Conservation (phyloP, 2,888 invertebrate genomes). For the Nebria brevicollis region DNA sequence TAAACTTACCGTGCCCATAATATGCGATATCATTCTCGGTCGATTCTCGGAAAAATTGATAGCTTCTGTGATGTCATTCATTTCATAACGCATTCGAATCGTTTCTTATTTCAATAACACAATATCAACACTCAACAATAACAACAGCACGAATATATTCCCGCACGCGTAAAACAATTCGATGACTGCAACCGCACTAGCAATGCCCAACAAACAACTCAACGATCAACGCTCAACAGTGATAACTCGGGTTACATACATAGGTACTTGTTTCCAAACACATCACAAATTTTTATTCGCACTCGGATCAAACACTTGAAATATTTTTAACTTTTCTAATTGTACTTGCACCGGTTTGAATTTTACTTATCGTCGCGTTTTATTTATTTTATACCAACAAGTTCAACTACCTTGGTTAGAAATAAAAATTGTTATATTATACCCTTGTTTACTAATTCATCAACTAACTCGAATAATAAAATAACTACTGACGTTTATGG, state of each 20-base stretch:
- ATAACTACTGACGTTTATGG: background rate
- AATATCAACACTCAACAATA: background rate
- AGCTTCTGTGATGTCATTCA: conserved; percentile 32
- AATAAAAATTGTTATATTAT: background rate
- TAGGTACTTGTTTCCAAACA: background rate
- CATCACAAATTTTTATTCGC: background rate
- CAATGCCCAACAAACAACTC: background rate
- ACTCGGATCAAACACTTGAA: background rate
- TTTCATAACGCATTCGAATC: conserved; percentile 21
- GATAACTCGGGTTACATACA: background rate
- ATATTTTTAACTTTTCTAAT: background rate
- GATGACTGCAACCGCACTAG: background rate
- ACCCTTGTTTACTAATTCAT: background rate
- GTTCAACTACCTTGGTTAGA: background rate
- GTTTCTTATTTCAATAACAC: background rate
- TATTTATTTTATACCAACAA: background rate
- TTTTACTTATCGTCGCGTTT: background rate
- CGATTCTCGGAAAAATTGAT: conserved; percentile 37
- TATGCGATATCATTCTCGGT: conserved; percentile 42
- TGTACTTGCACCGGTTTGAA: background rate
- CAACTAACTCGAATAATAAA: background rate
- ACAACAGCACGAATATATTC: background rate
- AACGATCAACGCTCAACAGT: background rate
- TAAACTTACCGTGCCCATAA: conserved; percentile 37
- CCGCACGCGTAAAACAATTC: background rate